Evolutionary conservation across 2,888 invertebrate genomes (phyloP), one percentile per base, ranked within the genome.

Genomic region (Eledona agricola): DNA sequence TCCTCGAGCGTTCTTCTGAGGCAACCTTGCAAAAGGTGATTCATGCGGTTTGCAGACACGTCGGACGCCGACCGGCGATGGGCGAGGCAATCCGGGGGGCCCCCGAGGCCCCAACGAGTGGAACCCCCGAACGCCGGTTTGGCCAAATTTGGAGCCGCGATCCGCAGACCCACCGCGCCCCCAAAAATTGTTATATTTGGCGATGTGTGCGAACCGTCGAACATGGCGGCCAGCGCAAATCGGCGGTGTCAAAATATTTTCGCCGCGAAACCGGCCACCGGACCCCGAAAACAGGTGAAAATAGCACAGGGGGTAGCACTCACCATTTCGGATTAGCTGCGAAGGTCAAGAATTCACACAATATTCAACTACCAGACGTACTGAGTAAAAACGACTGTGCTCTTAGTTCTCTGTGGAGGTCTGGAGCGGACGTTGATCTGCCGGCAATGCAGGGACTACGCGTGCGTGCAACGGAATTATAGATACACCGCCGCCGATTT

Each of bases 341-440:
- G 59, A 60, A 55, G 58, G 42, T 59, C 51, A 64, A 64, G 64
- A 69, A 67, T 65, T 65, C 59, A 67, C 64, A 66, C 64, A 70
- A 69, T 57, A 66, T 62, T 62, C 60, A 70, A 71, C 72, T 68
- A 63, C 64, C 69, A 73, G 69, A 66, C 66, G 65, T 72, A 72
- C 71, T 63, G 64, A 67, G 62, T 67, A 65, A 64, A 68, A 67
- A 67, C 65, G 70, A 76, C 72, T 73, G 73, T 66, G 62, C 68
- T 61, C 58, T 55, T 47, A 60, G 55, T 64, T 67, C 54, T 50
- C 49, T 28, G 32, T 49, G 54, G 50, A 54, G 72, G 71, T 71
- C 71, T 69, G 67, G 65, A 70, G 73, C 72, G 76, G 76, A 76
- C 77, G 76, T 76, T 75, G 75, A 74, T 75, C 74, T 72, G 64